Conservation (phyloP, 1,140 invertebrate species). For the Drosophila pruinosa region DNA sequence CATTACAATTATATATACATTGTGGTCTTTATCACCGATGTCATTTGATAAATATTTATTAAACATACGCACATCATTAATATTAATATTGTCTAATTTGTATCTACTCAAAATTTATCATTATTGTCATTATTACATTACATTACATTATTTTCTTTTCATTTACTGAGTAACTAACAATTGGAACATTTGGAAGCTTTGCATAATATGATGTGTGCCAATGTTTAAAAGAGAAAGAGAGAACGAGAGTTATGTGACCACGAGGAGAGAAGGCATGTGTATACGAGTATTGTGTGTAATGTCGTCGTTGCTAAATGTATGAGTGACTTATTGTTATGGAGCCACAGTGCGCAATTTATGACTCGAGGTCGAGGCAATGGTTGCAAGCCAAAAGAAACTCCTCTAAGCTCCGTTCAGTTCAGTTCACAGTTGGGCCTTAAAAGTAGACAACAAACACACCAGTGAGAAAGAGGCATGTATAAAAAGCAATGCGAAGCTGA, state of each 20-base stretch:
- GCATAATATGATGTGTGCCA: background rate
- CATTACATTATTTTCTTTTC: background rate
- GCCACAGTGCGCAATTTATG: conserved; percentile 79
- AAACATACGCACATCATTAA: no score
- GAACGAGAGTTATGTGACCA: background rate
- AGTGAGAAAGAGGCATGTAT: conserved; percentile 6
- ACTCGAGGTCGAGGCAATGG: conserved; percentile 59
- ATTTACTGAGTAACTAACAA: background rate
- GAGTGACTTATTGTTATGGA: conserved; percentile 79
- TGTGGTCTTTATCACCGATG: no score
- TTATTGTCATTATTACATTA: background rate
- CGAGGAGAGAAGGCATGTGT: background rate
- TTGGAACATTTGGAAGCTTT: background rate
- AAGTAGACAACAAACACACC: conserved; percentile 53
- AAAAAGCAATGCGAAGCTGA: conserved; percentile 25
- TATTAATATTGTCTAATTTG: no score
- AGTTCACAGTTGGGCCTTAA: conserved; percentile 41
- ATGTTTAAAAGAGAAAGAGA: background rate
- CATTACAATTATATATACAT: no score
- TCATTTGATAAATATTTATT: no score
- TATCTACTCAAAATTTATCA: no score
- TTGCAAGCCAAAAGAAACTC: conserved; percentile 15
- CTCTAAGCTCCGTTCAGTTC: background rate
- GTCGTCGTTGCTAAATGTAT: conserved; percentile 28
- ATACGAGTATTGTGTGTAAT: background rate